A percentile compares a stretch with the other conserved stretches of the same genome.
Evolutionary conservation across 1,140 invertebrate species (phyloP).

Genomic region (Manduca sexta): DNA sequence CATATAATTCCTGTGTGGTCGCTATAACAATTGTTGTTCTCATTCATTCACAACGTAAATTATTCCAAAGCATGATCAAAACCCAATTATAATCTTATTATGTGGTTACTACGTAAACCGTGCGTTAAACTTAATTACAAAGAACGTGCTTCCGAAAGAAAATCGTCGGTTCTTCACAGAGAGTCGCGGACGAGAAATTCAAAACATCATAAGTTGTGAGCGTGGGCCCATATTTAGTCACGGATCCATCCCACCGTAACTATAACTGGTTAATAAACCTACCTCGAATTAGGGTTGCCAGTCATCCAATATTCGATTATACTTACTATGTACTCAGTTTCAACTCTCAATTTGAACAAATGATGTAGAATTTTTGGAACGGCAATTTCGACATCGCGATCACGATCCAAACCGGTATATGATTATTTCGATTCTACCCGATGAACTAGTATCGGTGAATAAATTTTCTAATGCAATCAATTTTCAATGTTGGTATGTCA

Average conservation of each 20-base stretch:
- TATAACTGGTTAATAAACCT: constrained; percentile 36
- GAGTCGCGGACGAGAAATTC: constrained; percentile 41
- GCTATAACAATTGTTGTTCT: no score
- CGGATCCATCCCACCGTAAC: constrained; percentile 34
- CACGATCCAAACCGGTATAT: no score
- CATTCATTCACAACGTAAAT: not conserved
- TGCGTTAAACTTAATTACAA: constrained; percentile 56
- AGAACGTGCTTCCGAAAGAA: constrained; percentile 35
- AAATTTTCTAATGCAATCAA: no score
- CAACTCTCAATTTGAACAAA: not conserved
- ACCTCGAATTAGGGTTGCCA: constrained; percentile 1
- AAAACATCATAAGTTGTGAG: constrained; percentile 46
- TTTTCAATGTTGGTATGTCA: no score
- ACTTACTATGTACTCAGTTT: not conserved
- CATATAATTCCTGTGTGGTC: no score
- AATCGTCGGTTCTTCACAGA: constrained; percentile 18
- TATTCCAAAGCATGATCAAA: constrained; percentile 23
- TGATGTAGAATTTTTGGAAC: not conserved
- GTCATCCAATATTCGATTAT: no score
- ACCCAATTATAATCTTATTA: constrained; percentile 42
- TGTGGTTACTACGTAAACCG: constrained; percentile 32
- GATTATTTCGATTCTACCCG: no score
- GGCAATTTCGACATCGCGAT: no score
- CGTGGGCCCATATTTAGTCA: constrained; percentile 59
- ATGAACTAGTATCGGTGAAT: no score